These are phyloP conservation scores for Chondrilla cf. caribensis DNA, from an alignment of 37 sponge, comb jelly and placozoan genomes.

Conservation along the genomic window DNA sequence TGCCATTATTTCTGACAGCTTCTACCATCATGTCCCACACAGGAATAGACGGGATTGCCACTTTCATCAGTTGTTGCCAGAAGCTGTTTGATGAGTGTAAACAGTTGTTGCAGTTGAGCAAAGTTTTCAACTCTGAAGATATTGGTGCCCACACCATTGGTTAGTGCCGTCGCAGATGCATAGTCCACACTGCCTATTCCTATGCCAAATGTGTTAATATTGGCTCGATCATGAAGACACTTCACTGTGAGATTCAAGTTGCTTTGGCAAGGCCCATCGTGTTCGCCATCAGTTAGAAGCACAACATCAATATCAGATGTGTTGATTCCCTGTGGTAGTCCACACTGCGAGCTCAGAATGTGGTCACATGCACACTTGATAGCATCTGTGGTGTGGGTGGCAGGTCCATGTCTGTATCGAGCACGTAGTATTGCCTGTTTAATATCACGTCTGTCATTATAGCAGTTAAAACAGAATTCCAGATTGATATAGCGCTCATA, in stretches of 20 bases:
- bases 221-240: constrained; percentile 23
- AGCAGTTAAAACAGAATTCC: constrained; percentile 43
- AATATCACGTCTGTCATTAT: neutral
- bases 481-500: constrained; percentile 11
- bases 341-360: constrained; percentile 11
- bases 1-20: too few species aligned
- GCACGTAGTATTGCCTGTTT: neutral
- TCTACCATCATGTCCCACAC: neutral
- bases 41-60: neutral
- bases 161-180: neutral
- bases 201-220: constrained; percentile 34
- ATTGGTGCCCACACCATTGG: neutral
- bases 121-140: neutral
- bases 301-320: constrained; percentile 35
- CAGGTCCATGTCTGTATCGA: neutral
- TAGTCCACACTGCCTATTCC: neutral
- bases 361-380: constrained; percentile 28
- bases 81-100: neutral
- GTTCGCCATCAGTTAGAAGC: constrained; percentile 33
- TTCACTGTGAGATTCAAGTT: neutral
- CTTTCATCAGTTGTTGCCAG: neutral
- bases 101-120: neutral
- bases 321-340: neutral
- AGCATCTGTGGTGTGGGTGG: constrained; percentile 29
- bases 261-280: constrained; percentile 17